Conservation (phyloP, 2,888 invertebrate genomes). For the Drosophila ezoana region DNA sequence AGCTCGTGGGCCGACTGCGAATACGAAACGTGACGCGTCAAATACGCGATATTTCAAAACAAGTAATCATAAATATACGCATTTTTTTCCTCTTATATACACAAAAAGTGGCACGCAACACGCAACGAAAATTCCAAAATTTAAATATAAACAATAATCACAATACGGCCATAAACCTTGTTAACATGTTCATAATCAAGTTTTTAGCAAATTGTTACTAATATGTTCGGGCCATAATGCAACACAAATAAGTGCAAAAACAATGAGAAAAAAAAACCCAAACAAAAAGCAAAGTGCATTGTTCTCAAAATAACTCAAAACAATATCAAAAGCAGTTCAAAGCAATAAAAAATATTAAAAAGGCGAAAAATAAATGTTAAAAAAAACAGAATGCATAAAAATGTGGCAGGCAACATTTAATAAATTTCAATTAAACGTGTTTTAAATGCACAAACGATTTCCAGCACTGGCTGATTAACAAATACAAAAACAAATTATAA, state of each 20-base stretch:
- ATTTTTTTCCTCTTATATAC: not conserved
- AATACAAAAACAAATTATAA: slow-evolving; percentile 31
- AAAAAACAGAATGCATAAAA: slow-evolving; percentile 58
- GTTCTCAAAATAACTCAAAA: slow-evolving; percentile 46
- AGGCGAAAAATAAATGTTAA: not conserved
- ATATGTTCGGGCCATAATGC: slow-evolving; percentile 26
- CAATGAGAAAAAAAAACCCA: not conserved
- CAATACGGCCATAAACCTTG: slow-evolving; percentile 20
- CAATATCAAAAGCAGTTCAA: slow-evolving; percentile 65
- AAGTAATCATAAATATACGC: slow-evolving; percentile 18
- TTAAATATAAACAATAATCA: slow-evolving; percentile 7
- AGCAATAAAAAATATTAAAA: slow-evolving; percentile 41
- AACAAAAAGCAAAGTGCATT: slow-evolving; percentile 50
- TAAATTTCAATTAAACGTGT: slow-evolving; percentile 79
- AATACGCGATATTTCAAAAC: slow-evolving; percentile 21
- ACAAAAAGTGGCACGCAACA: not conserved
- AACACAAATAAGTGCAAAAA: slow-evolving; percentile 28
- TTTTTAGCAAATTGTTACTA: slow-evolving; percentile 41
- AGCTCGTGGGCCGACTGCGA: slow-evolving; percentile 53
- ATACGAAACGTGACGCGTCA: slow-evolving; percentile 20
- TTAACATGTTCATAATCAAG: slow-evolving; percentile 26
- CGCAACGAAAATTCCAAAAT: slow-evolving; percentile 4
- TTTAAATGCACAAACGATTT: slow-evolving; percentile 66
- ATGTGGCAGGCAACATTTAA: slow-evolving; percentile 68
- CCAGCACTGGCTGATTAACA: slow-evolving; percentile 20